A percentile compares a stretch with the other conserved stretches of the same genome.
Evolutionary conservation across 2,888 invertebrate genomes (phyloP).

Genomic region (Drosophila bunnanda): DNA sequence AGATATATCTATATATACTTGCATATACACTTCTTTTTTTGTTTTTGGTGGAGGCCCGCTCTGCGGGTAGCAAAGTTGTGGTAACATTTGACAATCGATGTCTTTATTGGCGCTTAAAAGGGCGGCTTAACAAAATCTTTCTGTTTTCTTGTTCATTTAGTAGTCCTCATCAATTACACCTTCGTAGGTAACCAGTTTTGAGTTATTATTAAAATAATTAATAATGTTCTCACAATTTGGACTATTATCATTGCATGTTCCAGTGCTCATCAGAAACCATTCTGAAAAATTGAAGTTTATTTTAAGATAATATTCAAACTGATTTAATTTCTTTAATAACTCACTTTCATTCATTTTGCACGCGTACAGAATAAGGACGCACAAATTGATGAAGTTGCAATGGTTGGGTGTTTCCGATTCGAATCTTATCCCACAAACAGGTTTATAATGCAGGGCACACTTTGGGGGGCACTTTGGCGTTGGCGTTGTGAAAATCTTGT

Average conservation of each 20-base stretch:
- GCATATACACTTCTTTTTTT: constrained; percentile 2
- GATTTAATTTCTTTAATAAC: not conserved
- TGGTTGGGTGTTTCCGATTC: not conserved
- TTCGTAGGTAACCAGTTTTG: not conserved
- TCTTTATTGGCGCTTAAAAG: constrained; percentile 18
- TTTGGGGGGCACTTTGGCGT: not conserved
- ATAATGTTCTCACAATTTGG: not conserved
- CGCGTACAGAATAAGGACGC: constrained; percentile 6
- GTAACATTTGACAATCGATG: constrained; percentile 35
- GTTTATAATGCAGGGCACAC: constrained; percentile 1
- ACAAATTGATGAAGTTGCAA: constrained; percentile 43
- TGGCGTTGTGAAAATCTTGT: not conserved
- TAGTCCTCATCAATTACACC: not conserved
- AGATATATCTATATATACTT: constrained; percentile 35
- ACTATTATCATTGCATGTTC: not conserved
- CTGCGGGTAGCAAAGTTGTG: constrained; percentile 9
- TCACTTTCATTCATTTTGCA: constrained; percentile 12
- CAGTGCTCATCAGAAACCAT: not conserved
- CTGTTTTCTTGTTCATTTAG: not conserved
- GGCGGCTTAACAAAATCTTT: not conserved
- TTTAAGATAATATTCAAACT: not conserved
- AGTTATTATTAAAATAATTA: not conserved
- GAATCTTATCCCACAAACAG: constrained; percentile 35
- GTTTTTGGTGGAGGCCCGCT: constrained; percentile 27
- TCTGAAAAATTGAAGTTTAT: not conserved